Evolutionary conservation across 2,888 invertebrate species (phyloP).

Genomic region (Xestia xanthographa): DNA sequence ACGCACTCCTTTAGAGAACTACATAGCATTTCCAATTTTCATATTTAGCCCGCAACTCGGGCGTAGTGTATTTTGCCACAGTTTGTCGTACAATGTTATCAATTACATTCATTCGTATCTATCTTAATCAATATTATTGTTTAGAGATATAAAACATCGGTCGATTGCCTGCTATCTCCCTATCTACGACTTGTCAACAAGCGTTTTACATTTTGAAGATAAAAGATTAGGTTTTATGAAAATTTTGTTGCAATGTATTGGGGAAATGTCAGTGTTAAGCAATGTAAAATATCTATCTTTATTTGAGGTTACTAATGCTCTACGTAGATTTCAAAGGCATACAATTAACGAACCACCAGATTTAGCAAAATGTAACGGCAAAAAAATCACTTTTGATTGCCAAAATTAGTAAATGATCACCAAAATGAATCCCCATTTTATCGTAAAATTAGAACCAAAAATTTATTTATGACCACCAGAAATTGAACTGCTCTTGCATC

Average conservation of each 20-base stretch:
- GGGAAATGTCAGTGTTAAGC: constrained; percentile 55
- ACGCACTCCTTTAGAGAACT: not conserved
- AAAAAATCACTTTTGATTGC: too few relatives aligned
- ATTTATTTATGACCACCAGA: too few relatives aligned
- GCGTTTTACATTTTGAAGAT: constrained; percentile 81
- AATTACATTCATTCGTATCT: constrained; percentile 53
- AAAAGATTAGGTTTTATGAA: constrained; percentile 73
- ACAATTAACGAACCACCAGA: too few relatives aligned
- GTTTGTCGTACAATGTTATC: constrained; percentile 40
- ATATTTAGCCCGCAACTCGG: constrained; percentile 4
- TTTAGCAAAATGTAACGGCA: too few relatives aligned
- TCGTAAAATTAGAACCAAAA: too few relatives aligned
- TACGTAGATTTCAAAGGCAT: too few relatives aligned
- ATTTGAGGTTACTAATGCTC: constrained; percentile 55
- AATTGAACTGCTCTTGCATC: too few relatives aligned
- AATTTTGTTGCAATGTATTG: constrained; percentile 57
- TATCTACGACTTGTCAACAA: constrained; percentile 82
- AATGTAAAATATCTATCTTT: constrained; percentile 29
- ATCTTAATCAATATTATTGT: constrained; percentile 73
- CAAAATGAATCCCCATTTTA: too few relatives aligned
- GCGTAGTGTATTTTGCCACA: constrained; percentile 8
- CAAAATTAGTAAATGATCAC: too few relatives aligned
- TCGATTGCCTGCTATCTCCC: constrained; percentile 72
- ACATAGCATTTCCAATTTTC: not conserved
- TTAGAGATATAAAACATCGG: constrained; percentile 64